Evolutionary conservation across 2,888 invertebrate genomes (phyloP), one percentile per base, ranked within the genome.

Genomic region (Choristoneura rosaceana): DNA sequence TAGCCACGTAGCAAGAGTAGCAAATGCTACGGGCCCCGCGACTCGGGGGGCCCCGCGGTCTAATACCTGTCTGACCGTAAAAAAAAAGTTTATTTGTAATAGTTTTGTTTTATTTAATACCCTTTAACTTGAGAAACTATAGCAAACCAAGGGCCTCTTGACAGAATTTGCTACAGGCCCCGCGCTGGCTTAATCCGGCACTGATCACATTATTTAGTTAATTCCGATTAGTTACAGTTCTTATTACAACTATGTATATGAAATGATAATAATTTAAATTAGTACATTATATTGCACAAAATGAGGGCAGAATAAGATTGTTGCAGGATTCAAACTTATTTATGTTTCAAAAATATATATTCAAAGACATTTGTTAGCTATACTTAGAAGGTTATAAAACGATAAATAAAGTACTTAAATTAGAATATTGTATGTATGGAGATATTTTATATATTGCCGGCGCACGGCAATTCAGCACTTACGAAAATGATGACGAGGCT

Each of bases 401-500:
- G n/a, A 52, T 15, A 52, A 52, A 9, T 3, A 52, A 14, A 3
- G 50, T 52, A 12, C 12, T 12, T 3, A 55, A 55, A 55, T 12
- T 25, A 55, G 25, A 3, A 25, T 25, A 50, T 25, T 55, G 17
- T 55, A 15, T 50, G 15, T 55, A 12, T 25, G 17, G 55, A 55
- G 10, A 4, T 4, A 25, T 10, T 55, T 55, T 25, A 25, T 17
- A 4, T 52, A 52, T 34, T 43, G 52, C 69, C 64, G 67, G 69
- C 64, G 25, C 50, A 62, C 55, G 62, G 9, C 25, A 52, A 71
- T 43, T 71, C 69, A 61, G 69, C 74, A 66, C 38, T 71, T 71
- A n/a, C 25, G 47, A 63, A 68, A 63, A 25, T 68, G 71, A 71
- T 68, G 71, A 71, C 71, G 71, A 71, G 62, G 67, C 55, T 41